These are phyloP conservation scores for Axis porcinus DNA, from an alignment of 2,113 vertebrate species.

Conservation along the genomic window DNA sequence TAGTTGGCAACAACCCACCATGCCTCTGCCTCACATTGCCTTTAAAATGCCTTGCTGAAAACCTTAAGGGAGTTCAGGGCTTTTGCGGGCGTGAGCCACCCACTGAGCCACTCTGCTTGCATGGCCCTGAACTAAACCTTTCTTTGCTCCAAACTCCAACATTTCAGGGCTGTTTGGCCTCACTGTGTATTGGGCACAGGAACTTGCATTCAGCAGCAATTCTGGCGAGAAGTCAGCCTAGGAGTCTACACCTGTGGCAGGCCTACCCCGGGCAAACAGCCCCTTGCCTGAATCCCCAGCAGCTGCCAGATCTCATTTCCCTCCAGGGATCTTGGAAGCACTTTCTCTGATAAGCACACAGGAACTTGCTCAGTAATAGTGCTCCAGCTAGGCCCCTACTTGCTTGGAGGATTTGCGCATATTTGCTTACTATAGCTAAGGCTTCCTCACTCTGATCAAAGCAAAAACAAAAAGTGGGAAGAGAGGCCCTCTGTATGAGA, in stretches of 20 bases:
- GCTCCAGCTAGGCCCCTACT: neutral
- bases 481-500: neutral
- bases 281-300: neutral
- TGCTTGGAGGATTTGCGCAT: conserved; percentile 25
- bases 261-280: neutral
- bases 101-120: neutral
- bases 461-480: neutral
- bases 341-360: neutral
- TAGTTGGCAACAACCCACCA: neutral
- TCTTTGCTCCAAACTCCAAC: neutral
- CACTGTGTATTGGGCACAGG: neutral
- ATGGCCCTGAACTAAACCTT: neutral
- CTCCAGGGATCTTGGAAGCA: neutral
- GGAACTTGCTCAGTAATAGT: neutral
- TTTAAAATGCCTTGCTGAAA: neutral
- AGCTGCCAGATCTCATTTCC: neutral
- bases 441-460: conserved; percentile 3
- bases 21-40: neutral
- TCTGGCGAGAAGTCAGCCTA: neutral
- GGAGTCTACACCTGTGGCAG: neutral
- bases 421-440: conserved; percentile 21
- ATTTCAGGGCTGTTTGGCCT: neutral
- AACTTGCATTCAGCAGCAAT: neutral
- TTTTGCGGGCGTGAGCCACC: neutral
- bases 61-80: neutral